phyloP scores from a whole-genome alignment of 30 jellyfish, hydroid and myxozoan genomes.

The Aurelia coerulea region DNA sequence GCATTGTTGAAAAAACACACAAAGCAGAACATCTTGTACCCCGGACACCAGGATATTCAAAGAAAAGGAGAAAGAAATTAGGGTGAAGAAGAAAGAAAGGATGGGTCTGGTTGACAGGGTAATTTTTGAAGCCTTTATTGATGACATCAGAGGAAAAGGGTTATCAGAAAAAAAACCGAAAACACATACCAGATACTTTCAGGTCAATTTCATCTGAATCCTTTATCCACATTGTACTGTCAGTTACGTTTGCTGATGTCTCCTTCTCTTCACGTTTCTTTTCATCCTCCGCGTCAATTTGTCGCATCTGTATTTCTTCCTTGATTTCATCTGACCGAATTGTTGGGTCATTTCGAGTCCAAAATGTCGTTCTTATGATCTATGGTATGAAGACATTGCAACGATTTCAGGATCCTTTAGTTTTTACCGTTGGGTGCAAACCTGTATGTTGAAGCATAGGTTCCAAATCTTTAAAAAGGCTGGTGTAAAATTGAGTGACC shows the following conservation, averaged over 20 bases:
- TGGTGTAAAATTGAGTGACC: too few species aligned
- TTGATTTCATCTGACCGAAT: constrained; percentile 80
- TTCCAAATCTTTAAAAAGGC: too few species aligned
- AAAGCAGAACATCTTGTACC: too few species aligned
- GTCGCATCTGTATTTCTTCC: constrained; percentile 74
- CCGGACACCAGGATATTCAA: too few species aligned
- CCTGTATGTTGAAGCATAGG: too few species aligned
- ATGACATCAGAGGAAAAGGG: not conserved
- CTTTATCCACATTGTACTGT: constrained; percentile 36
- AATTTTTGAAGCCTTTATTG: not conserved
- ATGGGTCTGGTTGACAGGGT: too few species aligned
- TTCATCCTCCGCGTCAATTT: constrained; percentile 68
- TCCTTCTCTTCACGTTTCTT: constrained; percentile 8
- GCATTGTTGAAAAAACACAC: too few species aligned
- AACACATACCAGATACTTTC: constrained; percentile 17
- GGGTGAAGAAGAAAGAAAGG: too few species aligned
- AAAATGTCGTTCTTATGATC: constrained; percentile 86
- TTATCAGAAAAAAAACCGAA: not conserved
- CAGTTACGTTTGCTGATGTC: not conserved
- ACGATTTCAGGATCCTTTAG: too few species aligned
- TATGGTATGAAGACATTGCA: not conserved
- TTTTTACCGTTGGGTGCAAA: too few species aligned
- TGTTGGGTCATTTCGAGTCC: constrained; percentile 84
- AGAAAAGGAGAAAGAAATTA: too few species aligned
- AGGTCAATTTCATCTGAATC: constrained; percentile 28